Evolutionary conservation across 2,113 vertebrate species (phyloP), one percentile per base, ranked within the genome.

Genomic region (Deroptyus accipitrinus): DNA sequence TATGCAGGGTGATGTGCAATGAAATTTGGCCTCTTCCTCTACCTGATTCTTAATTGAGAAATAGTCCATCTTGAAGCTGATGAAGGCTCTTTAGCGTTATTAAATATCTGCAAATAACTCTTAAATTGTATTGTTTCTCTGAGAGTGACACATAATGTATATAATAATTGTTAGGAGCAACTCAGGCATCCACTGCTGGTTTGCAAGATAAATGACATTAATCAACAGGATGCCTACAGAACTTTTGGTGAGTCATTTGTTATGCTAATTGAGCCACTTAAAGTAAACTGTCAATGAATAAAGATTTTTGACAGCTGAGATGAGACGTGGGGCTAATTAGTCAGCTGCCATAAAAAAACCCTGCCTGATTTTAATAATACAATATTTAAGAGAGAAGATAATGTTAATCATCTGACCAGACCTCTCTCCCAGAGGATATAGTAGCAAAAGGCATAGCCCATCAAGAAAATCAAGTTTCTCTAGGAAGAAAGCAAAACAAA

Each of bases 211-310:
- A 98, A 98, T 98, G 97, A 97, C 98, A 97, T 98, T 98, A 98
- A 98, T 98, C 98, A 98, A 98, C 97, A 97, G 94, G 97, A 98
- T 98, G 98, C 98, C 98, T 98, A 98, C 98, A 98, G 98, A 98
- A 98, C 97, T 98, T 98, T 98, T 97, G 98, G 97, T 94, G 97
- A 98, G 97, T 97, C 97, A 96, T 98, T 98, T 98, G 97, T 98
- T 98, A 98, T 98, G 98, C 97, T 98, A 98, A 98, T 98, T 98
- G 97, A 97, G 92, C 97, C 97, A 98, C 97, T 98, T 98, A 97
- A 98, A 98, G 96, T 97, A 98, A 98, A 97, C 97, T 97, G 97
- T 97, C 98, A 98, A 93, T 96, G 97, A 95, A 95, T 63, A 70
- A 77, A 95, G 95, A 96, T 97, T 97, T 97, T 98, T 37, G 96